Evolutionary conservation across 35 echinoderm and acorn worm species (phyloP).

Genomic region (Amphiura filiformis): DNA sequence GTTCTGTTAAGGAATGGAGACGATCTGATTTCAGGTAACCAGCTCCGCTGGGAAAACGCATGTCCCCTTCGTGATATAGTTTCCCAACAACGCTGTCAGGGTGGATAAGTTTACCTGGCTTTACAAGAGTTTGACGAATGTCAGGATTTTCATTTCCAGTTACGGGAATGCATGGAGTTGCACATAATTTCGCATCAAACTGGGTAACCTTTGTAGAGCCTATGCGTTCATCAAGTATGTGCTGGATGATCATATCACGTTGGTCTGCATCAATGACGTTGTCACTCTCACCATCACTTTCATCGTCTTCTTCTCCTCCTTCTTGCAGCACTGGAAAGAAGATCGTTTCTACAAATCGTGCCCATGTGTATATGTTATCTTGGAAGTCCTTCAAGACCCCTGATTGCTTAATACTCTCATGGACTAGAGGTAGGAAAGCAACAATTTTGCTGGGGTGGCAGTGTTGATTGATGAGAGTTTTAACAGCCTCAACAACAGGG

Average conservation of each 20-base stretch:
- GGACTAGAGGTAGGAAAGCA: not conserved
- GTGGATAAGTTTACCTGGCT: conserved; percentile 27
- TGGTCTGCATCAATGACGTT: not conserved
- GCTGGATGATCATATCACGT: not conserved
- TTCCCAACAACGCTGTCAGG: conserved; percentile 13
- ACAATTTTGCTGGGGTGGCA: not conserved
- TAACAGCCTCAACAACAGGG: not conserved
- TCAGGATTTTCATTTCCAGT: not conserved
- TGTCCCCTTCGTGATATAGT: conserved; percentile 21
- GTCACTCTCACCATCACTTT: not conserved
- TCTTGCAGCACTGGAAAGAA: conserved; percentile 35
- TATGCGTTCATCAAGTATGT: conserved; percentile 1
- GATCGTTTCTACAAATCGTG: conserved; percentile 43
- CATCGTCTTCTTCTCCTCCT: not conserved
- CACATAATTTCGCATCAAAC: not conserved
- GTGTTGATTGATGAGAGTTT: not conserved
- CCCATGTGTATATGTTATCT: conserved; percentile 12
- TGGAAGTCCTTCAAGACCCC: not conserved
- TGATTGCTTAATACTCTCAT: not conserved
- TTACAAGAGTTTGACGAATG: not conserved
- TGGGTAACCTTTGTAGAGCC: not conserved
- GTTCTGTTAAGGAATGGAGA: conserved; percentile 7
- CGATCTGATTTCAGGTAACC: not conserved
- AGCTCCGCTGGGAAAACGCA: conserved; percentile 15
- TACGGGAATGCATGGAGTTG: conserved; percentile 32